Base-by-base conservation (phyloP, 2,113 vertebrate genomes). In the Dasypus novemcinctus region DNA sequence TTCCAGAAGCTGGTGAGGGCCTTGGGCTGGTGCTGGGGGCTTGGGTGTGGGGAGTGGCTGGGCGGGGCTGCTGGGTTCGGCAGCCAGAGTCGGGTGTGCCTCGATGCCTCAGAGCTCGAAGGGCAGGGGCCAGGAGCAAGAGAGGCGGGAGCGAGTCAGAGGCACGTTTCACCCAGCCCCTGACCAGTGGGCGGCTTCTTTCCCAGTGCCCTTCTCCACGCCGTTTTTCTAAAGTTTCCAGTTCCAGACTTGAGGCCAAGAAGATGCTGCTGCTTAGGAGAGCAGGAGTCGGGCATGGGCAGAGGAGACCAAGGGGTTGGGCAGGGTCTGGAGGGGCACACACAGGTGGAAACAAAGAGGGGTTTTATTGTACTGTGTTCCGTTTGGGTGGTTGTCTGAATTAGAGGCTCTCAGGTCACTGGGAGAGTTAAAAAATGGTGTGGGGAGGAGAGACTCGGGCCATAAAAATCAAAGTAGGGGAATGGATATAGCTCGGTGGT, bases 1-100 rank as follows among this genome's bases (percentile, higher is more conserved):
- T 99, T 99, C 98, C 99, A 99, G 98, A 99, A 99, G 98, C 97
- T 99, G 99, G 99, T 99, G 97, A 98, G 0, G 23, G 52, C 31
- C 18, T 4, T 0, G 6, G 29, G 1, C 0, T 27, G 23, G n/a
- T 14, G 2, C 80, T 54, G 81, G 46, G 20, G 8, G 8, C 46
- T 25, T 17, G 25, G 25, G 33, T 12, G 27, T 18, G 1, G 23
- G 29, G 25, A 0, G 20, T 63, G 69, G 14, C 21, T 7, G 57
- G 57, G 20, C 21, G 5, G 57, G 57, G 57, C 20, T 20, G 20
- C 57, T 20, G 57, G 21, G 57, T 59, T 18, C 54, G 17, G 17
- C 54, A 15, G 29, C 29, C 36, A 23, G 69, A n/a, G 41, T 18
- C 57, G 29, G 61, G 20, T 1, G 10, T 79, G 12, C 21, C 88